Conservation (phyloP, 2,797 vertebrate genomes). For the Nyctibius grandis region DNA sequence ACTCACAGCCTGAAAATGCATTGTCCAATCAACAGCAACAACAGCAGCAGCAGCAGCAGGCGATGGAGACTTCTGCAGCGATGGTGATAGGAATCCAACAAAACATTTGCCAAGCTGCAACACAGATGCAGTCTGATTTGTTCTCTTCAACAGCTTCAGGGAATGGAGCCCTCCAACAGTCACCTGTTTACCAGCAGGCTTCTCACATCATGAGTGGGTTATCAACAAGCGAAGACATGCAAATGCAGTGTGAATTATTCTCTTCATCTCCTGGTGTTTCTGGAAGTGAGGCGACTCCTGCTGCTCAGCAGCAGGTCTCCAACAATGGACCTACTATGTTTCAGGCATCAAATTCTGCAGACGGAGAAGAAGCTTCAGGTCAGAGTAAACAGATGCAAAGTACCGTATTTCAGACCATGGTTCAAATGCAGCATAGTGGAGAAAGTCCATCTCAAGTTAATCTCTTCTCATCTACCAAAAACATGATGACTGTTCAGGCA, state of each 20-base stretch:
- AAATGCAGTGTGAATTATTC: constrained; percentile 91
- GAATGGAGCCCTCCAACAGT: constrained; percentile 75
- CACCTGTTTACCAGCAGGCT: constrained; percentile 77
- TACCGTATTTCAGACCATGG: constrained; percentile 79
- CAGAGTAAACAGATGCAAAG: constrained; percentile 77
- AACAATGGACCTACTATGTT: constrained; percentile 75
- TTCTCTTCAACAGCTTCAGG: constrained; percentile 85
- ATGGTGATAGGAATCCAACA: constrained; percentile 85
- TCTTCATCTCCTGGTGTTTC: constrained; percentile 75
- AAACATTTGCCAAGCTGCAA: constrained; percentile 77
- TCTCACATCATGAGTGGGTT: constrained; percentile 76
- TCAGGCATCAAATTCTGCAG: constrained; percentile 74
- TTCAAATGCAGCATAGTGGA: constrained; percentile 79
- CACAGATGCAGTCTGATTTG: constrained; percentile 86
- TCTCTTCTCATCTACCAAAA: constrained; percentile 84
- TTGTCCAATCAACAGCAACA: constrained; percentile 78
- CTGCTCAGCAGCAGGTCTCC: constrained; percentile 81
- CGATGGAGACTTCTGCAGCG: constrained; percentile 78
- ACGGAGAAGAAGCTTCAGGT: constrained; percentile 72
- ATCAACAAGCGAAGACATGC: constrained; percentile 75
- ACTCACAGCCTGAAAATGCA: constrained; percentile 74
- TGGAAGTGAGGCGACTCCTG: constrained; percentile 73
- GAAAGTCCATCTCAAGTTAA: constrained; percentile 77
- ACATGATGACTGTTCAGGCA: constrained; percentile 77
- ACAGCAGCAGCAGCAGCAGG: constrained; percentile 77